Base-by-base conservation (phyloP, 1,140 invertebrate genomes). In the Tribolium madens region DNA sequence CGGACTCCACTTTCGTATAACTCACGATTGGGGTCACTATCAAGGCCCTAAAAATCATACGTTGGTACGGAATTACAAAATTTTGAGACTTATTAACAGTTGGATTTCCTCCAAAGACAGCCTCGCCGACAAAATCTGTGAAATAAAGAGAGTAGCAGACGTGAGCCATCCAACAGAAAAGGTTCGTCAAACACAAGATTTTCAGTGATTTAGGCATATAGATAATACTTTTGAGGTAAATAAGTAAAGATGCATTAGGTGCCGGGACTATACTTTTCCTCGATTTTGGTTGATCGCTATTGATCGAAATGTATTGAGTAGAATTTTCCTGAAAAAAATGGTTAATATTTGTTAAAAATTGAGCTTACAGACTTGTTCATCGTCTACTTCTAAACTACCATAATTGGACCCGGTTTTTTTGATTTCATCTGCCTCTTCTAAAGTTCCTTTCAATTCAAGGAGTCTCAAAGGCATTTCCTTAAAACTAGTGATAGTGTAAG, bases 121-220 rank as follows among this genome's bases (percentile, higher is more conserved):
- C 92, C 87, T 98, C 96, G 0, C 96, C 97, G 3, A 98, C 97
- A 85, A 98, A 99, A 86, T 98, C 97, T 0, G 97, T 98, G 84
- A 98, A 98, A 86, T 98, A 98, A 0, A 99, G 87, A 0, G 97
- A 98, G 84, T 98, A 99, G 85, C 96, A 98, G 1, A 98, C 96
- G 73, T 98, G 94, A 0, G 96, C 95, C 96, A 97, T 98, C 97
- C 97, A 98, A 83, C 96, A 98, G 85, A 98, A 98, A 0, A 98
- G 88, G 88, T 98, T 98, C 0, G 97, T 98, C 1, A 98, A 77
- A 83, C 97, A 98, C 0, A 99, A 89, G 80, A 96, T 91, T 36
- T 92, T 89, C 73, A 99, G 87, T 1, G 95, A 97, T 74, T 88
- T 87, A 0, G 97, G 97, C 95, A 98, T 97, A 71, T 92, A 89